Conservation (phyloP, 1,140 invertebrate species). For the Nautilus pompilius region DNA sequence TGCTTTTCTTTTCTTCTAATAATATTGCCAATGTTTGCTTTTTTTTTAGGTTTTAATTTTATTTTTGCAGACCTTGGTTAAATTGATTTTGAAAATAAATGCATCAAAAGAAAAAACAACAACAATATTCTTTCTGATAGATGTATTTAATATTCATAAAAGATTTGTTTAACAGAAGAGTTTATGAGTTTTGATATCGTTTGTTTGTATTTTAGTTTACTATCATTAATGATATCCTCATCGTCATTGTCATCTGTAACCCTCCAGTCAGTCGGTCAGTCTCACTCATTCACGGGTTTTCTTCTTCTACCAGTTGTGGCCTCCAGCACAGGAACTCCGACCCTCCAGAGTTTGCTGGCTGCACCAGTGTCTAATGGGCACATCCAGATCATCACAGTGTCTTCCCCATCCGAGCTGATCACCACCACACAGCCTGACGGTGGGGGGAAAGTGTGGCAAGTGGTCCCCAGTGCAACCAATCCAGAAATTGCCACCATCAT, state of each 20-base stretch:
- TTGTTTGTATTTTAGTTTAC: background rate
- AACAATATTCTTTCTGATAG: too few species aligned
- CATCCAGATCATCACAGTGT: constrained; percentile 46
- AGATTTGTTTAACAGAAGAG: too few species aligned
- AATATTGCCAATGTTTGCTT: too few species aligned
- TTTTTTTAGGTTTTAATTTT: too few species aligned
- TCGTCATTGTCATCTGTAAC: background rate
- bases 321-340: constrained; percentile 25
- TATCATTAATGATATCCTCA: background rate
- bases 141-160: too few species aligned
- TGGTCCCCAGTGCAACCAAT: constrained; percentile 22
- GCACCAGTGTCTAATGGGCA: constrained; percentile 29
- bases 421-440: constrained; percentile 20
- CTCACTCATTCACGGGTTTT: background rate
- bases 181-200: background rate
- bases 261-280: background rate
- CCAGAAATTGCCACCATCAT: constrained; percentile 37
- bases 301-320: background rate
- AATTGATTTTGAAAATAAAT: too few species aligned
- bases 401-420: constrained; percentile 25
- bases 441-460: constrained; percentile 31
- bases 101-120: too few species aligned
- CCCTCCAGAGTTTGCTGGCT: constrained; percentile 40
- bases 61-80: too few species aligned
- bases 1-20: too few species aligned